Evolutionary conservation across 1,140 invertebrate genomes (phyloP).

Genomic region (Branchinecta lindahli): DNA sequence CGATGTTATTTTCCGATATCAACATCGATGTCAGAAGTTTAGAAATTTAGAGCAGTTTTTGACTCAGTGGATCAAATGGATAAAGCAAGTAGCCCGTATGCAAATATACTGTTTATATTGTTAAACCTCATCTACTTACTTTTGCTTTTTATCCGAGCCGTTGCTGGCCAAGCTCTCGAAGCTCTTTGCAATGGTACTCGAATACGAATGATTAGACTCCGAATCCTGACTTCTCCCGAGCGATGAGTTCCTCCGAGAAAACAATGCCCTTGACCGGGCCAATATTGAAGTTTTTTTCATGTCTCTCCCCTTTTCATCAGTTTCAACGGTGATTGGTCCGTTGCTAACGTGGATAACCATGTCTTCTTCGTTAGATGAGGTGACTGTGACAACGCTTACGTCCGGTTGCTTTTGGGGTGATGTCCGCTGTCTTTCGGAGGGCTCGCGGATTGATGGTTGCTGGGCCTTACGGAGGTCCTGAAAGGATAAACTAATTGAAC

Average conservation of each 20-base stretch:
- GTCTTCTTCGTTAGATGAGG: conserved; percentile 2
- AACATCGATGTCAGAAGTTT: too few species aligned
- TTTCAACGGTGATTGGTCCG: background rate
- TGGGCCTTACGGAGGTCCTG: background rate
- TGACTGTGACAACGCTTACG: background rate
- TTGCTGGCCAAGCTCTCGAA: background rate
- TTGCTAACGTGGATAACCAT: background rate
- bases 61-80: too few species aligned
- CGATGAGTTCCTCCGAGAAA: background rate
- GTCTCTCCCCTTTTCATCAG: background rate
- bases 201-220: background rate
- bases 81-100: too few species aligned
- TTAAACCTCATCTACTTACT: too few species aligned
- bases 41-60: too few species aligned
- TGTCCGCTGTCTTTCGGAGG: background rate
- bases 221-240: background rate
- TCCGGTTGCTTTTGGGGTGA: background rate
- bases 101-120: too few species aligned
- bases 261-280: background rate
- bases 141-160: background rate
- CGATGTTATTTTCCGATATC: too few species aligned
- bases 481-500: background rate
- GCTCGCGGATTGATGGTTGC: background rate
- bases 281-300: background rate
- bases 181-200: background rate